Conservation (phyloP, 2,888 invertebrate species). For the Synergus itoensis region DNA sequence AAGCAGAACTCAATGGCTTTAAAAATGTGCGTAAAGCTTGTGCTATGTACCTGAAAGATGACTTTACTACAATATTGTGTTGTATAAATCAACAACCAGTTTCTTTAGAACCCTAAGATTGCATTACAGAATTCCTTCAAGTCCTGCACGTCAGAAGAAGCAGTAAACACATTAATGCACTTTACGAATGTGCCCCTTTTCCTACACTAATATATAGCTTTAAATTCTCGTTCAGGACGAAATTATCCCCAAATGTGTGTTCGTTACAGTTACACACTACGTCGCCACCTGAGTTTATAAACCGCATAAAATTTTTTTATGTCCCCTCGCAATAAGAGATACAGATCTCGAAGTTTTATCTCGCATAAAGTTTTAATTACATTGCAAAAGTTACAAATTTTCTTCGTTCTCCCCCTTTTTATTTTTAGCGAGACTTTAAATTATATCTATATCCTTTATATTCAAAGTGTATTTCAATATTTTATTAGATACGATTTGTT, state of each 20-base stretch:
- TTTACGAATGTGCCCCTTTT: slow-evolving; percentile 23
- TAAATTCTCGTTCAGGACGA: neutral
- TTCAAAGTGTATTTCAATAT: neutral
- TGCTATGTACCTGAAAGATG: neutral
- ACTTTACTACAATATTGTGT: slow-evolving; percentile 27
- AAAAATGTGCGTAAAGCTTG: slow-evolving; percentile 14
- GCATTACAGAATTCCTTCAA: slow-evolving; percentile 29
- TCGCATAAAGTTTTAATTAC: slow-evolving; percentile 26
- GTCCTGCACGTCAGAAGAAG: slow-evolving; percentile 27
- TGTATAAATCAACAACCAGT: slow-evolving; percentile 33
- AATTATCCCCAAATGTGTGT: slow-evolving; percentile 19
- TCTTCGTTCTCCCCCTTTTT: neutral
- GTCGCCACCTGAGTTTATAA: slow-evolving; percentile 20
- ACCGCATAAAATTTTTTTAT: slow-evolving; percentile 14
- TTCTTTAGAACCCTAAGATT: slow-evolving; percentile 35
- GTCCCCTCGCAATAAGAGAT: neutral
- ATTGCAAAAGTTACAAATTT: slow-evolving; percentile 1
- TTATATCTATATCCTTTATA: neutral
- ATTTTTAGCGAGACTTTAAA: neutral
- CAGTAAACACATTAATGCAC: slow-evolving; percentile 38
- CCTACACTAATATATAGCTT: slow-evolving; percentile 3
- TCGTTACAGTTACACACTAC: neutral
- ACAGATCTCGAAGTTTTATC: slow-evolving; percentile 10
- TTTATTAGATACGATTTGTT: neutral
- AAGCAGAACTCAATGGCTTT: slow-evolving; percentile 19